Base-by-base conservation (phyloP, 2,888 invertebrate species). In the Matsumyia berberina region DNA sequence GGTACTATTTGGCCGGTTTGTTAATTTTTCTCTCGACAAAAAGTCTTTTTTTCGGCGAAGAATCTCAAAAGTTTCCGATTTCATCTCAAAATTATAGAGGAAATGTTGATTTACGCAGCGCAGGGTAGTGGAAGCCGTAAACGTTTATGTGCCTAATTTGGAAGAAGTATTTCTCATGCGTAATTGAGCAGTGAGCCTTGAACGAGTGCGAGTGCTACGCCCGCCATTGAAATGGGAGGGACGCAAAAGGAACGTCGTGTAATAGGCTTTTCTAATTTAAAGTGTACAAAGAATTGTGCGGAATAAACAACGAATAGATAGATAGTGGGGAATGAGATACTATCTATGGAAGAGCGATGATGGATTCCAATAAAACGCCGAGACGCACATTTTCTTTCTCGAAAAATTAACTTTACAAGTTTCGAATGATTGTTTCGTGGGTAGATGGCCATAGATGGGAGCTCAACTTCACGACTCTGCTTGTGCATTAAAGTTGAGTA, bases 101-200 rank as follows among this genome's bases (percentile, higher is more conserved):
- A 42, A 35, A 24, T 33, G 19, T 42, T 67, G 76, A 76, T 67
- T 67, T 67, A 67, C 76, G 39, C 46, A 51, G 9, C 5, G 9
- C 39, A 12, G 33, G 6, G 11, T 31, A 37, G 31, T n/a, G 9
- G 15, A 11, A 5, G 58, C 57, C 51, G 39, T 72, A 72, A 72
- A 72, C 60, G 60, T 72, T 72, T 60, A 72, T 51, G 60, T 31
- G 49, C 35, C 39, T 60, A 60, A 72, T 58, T 70, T 70, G 70
- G 12, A 9, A 9, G n/a, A 55, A 24, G 44, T 44, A 31, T 62
- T 46, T 31, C 12, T 46, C 33, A 35, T 49, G 49, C 49, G 7
- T 35, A 64, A 64, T 64, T 24, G 51, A 72, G 37, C 37, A 31
- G n/a, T 46, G 53, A 53, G 29, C 39, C 11, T 17, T 67, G 49